A percentile compares a stretch with the other conserved stretches of the same genome.
Conservation (phyloP, 2,113 vertebrate genomes). For the Colaptes auratus region DNA sequence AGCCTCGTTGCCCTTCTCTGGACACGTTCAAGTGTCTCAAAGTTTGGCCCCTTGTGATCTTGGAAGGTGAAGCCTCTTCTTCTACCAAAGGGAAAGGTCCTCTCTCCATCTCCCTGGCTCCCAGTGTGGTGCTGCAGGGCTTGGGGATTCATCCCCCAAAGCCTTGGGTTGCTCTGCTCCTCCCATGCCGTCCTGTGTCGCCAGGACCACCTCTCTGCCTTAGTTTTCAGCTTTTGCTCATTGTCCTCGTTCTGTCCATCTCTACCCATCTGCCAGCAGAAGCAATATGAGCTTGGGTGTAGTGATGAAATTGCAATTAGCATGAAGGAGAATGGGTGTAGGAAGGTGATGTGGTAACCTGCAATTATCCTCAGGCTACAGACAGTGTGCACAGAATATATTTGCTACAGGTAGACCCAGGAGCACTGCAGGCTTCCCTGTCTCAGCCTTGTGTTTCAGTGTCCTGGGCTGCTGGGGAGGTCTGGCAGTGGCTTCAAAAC, state of each 20-base stretch:
- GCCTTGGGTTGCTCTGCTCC: not conserved
- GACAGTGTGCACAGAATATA: accelerated
- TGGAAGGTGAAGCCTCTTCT: not conserved
- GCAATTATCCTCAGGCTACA: not conserved
- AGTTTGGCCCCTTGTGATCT: not conserved
- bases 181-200: not conserved
- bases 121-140: accelerated
- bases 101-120: not conserved
- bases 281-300: not conserved
- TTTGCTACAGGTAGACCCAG: not conserved
- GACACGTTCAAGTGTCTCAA: too few species aligned
- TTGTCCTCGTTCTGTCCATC: not conserved
- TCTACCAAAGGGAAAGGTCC: not conserved
- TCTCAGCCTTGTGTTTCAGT: not conserved
- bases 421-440: not conserved
- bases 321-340: not conserved
- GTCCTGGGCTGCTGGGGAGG: not conserved
- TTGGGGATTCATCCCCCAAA: not conserved
- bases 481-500: not conserved
- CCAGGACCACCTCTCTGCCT: not conserved
- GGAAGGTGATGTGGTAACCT: not conserved
- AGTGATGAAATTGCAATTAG: not conserved
- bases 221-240: not conserved
- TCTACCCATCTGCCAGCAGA: not conserved
- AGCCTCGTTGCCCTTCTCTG: too few species aligned